These are phyloP conservation scores for Priocnemis perturbator DNA, from an alignment of 2,888 invertebrate species.

Conservation along the genomic window DNA sequence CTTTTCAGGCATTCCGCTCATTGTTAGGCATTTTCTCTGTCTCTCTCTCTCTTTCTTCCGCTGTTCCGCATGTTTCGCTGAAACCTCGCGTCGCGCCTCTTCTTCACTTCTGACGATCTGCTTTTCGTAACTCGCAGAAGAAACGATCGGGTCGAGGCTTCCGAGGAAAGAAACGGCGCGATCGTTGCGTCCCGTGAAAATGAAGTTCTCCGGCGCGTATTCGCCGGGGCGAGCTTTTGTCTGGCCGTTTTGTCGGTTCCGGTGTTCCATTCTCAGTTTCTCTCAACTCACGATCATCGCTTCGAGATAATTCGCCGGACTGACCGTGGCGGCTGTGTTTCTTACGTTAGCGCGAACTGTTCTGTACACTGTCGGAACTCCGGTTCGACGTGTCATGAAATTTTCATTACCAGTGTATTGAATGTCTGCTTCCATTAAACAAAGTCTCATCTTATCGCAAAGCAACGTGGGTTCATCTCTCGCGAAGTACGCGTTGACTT, in stretches of 20 bases:
- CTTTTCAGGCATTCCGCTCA: not conserved
- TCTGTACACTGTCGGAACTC: constrained; percentile 10
- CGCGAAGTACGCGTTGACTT: too few relatives aligned
- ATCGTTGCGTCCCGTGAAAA: not conserved
- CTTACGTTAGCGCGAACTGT: not conserved
- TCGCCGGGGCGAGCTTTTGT: too few relatives aligned
- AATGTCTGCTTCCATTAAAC: too few relatives aligned
- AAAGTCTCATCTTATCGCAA: too few relatives aligned
- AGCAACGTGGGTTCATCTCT: too few relatives aligned
- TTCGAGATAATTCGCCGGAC: too few relatives aligned
- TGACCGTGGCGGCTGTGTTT: too few relatives aligned
- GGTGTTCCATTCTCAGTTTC: not conserved
- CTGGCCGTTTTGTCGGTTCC: too few relatives aligned
- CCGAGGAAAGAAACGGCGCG: too few relatives aligned
- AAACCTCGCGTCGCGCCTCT: too few relatives aligned
- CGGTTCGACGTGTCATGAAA: too few relatives aligned
- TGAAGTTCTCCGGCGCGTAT: constrained; percentile 11
- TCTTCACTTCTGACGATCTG: constrained; percentile 5
- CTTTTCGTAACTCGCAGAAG: constrained; percentile 28
- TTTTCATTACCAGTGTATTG: too few relatives aligned
- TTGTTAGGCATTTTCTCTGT: constrained; percentile 11
- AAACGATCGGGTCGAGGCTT: not conserved
- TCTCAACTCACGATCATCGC: not conserved
- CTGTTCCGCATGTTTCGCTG: not conserved
- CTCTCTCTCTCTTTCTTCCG: constrained; percentile 1